Percentiles rank a stretch among this genome's conserved stretches.
These are phyloP conservation scores for Volucella inflata DNA, from an alignment of 2,888 invertebrate genomes.

Conservation along the genomic window DNA sequence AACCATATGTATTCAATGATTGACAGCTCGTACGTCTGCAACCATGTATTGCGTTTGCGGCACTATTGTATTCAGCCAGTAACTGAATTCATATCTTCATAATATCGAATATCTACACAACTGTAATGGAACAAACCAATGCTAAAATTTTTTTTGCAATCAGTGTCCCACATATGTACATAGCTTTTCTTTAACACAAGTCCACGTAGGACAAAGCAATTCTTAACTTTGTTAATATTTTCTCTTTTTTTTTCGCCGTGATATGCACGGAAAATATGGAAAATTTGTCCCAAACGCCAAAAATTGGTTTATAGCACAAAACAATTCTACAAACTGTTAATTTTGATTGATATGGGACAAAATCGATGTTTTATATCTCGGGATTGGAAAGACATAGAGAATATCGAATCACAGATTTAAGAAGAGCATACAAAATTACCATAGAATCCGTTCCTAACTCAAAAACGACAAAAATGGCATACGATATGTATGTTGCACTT, in stretches of 20 bases:
- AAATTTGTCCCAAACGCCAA: constrained; percentile 5
- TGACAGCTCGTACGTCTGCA: constrained; percentile 15
- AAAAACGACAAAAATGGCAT: no score
- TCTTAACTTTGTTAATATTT: constrained; percentile 7
- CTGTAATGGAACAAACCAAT: constrained; percentile 31
- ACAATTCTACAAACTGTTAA: constrained; percentile 7
- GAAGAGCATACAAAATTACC: no score
- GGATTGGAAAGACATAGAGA: no score
- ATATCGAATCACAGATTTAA: no score
- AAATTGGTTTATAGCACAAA: constrained; percentile 6
- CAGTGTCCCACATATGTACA: constrained; percentile 9
- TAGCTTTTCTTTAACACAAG: constrained; percentile 13
- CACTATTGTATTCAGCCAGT: constrained; percentile 28
- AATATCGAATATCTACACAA: constrained; percentile 22
- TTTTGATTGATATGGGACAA: background rate
- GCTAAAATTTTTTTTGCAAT: background rate
- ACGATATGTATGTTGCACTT: no score
- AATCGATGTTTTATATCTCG: no score
- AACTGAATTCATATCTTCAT: constrained; percentile 21
- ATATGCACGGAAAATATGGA: background rate
- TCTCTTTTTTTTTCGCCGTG: background rate
- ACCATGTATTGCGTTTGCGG: constrained; percentile 7
- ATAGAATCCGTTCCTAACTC: no score
- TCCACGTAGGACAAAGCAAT: constrained; percentile 17
- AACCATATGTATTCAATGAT: constrained; percentile 22